Conservation (phyloP, 2,113 vertebrate genomes). For the Grantiella picta region DNA sequence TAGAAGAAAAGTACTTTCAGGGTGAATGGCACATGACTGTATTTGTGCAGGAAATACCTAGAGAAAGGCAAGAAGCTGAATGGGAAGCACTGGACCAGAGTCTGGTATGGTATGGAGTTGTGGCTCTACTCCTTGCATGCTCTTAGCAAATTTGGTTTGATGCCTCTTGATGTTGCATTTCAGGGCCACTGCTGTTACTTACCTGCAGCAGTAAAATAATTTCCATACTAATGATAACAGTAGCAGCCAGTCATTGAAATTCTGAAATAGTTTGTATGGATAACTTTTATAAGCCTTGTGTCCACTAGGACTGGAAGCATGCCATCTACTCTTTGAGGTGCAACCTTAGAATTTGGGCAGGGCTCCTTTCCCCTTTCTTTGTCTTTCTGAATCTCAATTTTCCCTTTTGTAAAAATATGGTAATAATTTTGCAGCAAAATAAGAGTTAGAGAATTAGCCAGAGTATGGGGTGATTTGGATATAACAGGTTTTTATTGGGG, state of each 20-base stretch:
- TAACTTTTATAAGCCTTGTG: not conserved
- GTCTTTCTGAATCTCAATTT: not conserved
- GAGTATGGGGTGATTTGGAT: not conserved
- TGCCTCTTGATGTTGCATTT: not conserved
- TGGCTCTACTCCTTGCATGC: not conserved
- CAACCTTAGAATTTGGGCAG: not conserved
- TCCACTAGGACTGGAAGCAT: not conserved
- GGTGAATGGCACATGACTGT: not conserved
- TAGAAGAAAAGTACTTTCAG: not conserved
- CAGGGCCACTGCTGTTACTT: not conserved
- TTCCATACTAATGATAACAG: not conserved
- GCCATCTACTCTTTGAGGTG: not conserved
- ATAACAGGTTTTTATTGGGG: not conserved
- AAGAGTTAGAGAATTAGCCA: not conserved
- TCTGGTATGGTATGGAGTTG: not conserved
- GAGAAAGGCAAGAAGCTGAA: not conserved
- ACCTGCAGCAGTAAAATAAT: not conserved
- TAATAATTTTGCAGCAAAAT: not conserved
- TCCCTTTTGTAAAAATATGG: not conserved
- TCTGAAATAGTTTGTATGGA: not conserved
- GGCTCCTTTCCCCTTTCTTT: not conserved
- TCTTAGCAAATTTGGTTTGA: not conserved
- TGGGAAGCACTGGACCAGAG: not conserved
- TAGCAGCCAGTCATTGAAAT: accelerated
- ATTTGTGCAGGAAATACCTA: not conserved